Evolutionary conservation across 2,113 vertebrate genomes (phyloP).

Genomic region (Scolopax mira): DNA sequence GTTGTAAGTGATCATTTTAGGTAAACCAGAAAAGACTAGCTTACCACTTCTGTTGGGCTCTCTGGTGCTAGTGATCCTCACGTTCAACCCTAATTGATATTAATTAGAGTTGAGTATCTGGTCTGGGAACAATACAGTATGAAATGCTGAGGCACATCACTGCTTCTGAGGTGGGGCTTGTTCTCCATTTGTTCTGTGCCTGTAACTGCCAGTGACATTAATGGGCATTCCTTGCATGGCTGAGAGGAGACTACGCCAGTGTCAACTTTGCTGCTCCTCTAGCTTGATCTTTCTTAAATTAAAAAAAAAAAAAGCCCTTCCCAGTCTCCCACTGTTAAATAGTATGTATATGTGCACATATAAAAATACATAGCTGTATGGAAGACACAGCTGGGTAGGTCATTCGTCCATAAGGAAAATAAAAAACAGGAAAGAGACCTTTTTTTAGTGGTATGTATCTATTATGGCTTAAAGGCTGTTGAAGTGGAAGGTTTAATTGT

Average conservation of each 20-base stretch:
- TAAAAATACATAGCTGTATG: background rate
- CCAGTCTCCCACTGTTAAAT: background rate
- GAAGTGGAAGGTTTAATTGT: background rate
- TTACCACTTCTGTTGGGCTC: background rate
- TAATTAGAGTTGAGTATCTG: background rate
- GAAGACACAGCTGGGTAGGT: background rate
- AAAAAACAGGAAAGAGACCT: background rate
- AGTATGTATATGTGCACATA: background rate
- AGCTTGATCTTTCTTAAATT: background rate
- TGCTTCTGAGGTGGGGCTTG: slow-evolving; percentile 17
- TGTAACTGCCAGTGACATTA: slow-evolving; percentile 56
- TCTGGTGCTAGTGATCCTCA: background rate
- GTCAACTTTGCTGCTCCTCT: background rate
- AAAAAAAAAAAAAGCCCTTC: background rate
- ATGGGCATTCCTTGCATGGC: slow-evolving; percentile 53
- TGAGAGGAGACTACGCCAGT: slow-evolving; percentile 13
- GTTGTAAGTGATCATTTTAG: slow-evolving; percentile 47
- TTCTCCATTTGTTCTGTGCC: slow-evolving; percentile 58
- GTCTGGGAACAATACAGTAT: background rate
- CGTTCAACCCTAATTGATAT: background rate
- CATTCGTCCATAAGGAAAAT: background rate
- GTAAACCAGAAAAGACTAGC: background rate
- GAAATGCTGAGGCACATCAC: background rate
- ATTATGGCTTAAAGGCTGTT: background rate
- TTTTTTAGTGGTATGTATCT: background rate